phyloP scores from a whole-genome alignment of 2,113 vertebrate species.

The Eudyptes chrysolophus region DNA sequence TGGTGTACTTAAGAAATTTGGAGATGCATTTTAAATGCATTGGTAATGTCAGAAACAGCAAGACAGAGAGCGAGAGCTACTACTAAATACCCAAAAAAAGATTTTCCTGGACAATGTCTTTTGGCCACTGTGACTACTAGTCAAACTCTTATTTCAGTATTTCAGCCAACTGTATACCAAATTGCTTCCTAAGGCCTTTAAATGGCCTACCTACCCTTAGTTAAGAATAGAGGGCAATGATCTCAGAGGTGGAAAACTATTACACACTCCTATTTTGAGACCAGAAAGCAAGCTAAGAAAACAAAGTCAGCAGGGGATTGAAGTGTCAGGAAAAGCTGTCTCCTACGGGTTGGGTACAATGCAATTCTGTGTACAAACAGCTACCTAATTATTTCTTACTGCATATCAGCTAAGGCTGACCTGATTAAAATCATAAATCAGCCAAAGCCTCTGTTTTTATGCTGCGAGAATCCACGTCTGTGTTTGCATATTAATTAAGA shows the following conservation, averaged over 20 bases:
- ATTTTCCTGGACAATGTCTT: background rate
- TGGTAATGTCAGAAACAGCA: background rate
- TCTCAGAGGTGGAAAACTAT: background rate
- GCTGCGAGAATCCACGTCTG: background rate
- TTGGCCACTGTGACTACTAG: background rate
- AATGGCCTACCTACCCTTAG: background rate
- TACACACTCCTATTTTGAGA: background rate
- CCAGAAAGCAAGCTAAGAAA: constrained; percentile 12
- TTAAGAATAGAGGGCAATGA: background rate
- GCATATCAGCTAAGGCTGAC: constrained; percentile 41
- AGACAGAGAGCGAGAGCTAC: background rate
- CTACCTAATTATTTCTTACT: constrained; percentile 63
- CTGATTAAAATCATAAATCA: constrained; percentile 73
- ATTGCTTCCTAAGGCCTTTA: background rate
- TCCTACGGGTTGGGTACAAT: background rate
- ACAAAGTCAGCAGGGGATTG: constrained; percentile 6
- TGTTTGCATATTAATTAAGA: constrained; percentile 52
- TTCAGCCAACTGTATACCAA: background rate
- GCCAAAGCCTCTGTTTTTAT: constrained; percentile 28
- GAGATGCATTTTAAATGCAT: background rate
- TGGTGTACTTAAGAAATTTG: background rate
- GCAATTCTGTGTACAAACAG: constrained; percentile 27
- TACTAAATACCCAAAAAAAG: background rate
- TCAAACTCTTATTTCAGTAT: background rate
- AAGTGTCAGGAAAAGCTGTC: constrained; percentile 33